Percentiles rank a stretch among this genome's conserved stretches.
Conservation (phyloP, 2,797 vertebrate species). For the Pangasius djambal region DNA sequence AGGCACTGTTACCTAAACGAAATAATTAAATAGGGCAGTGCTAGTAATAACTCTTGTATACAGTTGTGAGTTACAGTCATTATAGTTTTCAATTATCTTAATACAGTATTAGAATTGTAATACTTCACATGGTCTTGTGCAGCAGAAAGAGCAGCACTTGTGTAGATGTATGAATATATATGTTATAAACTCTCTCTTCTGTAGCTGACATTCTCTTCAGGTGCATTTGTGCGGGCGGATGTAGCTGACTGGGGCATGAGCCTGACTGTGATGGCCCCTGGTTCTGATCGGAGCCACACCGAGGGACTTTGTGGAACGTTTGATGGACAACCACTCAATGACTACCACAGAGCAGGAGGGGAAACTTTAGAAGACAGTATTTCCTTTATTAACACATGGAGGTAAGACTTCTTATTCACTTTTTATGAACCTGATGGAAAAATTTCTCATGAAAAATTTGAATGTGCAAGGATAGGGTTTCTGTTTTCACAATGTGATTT, state of each 20-base stretch:
- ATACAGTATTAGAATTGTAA: background rate
- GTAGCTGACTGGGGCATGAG: constrained; percentile 80
- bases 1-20: constrained; percentile 56
- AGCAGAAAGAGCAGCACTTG: background rate
- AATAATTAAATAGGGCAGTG: background rate
- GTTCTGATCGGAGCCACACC: constrained; percentile 75
- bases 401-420: constrained; percentile 59
- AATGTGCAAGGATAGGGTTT: background rate
- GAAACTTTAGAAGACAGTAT: constrained; percentile 48
- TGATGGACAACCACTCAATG: constrained; percentile 72
- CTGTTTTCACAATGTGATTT: background rate
- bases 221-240: constrained; percentile 79
- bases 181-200: constrained; percentile 34
- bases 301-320: constrained; percentile 79
- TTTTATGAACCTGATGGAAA: background rate
- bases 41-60: background rate
- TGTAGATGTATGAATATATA: background rate
- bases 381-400: constrained; percentile 76
- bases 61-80: background rate
- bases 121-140: background rate
- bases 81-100: background rate
- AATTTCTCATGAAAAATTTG: background rate
- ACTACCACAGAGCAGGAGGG: constrained; percentile 65
- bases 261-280: constrained; percentile 71
- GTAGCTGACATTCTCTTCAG: constrained; percentile 82